Evolutionary conservation across 2,797 vertebrate genomes (phyloP).

Genomic region (Otolemur crassicaudatus): DNA sequence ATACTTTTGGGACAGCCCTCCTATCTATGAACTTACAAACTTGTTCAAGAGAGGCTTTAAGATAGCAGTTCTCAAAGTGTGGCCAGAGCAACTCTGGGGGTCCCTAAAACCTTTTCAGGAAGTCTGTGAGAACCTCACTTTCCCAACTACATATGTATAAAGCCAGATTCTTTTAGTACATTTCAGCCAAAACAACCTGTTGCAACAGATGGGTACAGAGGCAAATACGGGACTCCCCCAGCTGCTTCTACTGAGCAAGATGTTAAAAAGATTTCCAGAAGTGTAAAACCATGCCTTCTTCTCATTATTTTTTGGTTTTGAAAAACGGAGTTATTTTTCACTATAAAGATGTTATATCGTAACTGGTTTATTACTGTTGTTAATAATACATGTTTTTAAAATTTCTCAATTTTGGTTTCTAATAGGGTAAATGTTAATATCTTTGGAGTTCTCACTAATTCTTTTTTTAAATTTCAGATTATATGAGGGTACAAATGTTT

Average conservation of each 20-base stretch:
- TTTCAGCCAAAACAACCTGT: neutral
- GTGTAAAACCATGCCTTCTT: neutral
- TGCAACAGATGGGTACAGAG: neutral
- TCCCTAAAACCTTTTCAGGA: neutral
- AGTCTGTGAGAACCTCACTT: neutral
- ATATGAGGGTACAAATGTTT: no score
- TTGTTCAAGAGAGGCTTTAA: neutral
- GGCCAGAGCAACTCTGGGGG: neutral
- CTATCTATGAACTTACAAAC: neutral
- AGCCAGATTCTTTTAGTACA: neutral
- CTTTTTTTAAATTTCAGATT: neutral
- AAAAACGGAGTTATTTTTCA: neutral
- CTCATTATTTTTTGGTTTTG: neutral
- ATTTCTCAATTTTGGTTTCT: neutral
- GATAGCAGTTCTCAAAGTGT: neutral
- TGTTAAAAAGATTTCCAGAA: neutral
- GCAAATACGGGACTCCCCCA: neutral
- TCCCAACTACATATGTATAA: neutral
- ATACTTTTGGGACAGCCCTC: no score
- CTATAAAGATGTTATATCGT: neutral
- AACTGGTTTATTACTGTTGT: neutral
- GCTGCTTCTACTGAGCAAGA: neutral
- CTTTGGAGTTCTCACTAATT: neutral
- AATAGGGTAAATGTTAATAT: neutral
- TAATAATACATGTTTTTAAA: neutral